phyloP scores from a whole-genome alignment of 2,888 invertebrate species.

The Exocentrus adspersus region DNA sequence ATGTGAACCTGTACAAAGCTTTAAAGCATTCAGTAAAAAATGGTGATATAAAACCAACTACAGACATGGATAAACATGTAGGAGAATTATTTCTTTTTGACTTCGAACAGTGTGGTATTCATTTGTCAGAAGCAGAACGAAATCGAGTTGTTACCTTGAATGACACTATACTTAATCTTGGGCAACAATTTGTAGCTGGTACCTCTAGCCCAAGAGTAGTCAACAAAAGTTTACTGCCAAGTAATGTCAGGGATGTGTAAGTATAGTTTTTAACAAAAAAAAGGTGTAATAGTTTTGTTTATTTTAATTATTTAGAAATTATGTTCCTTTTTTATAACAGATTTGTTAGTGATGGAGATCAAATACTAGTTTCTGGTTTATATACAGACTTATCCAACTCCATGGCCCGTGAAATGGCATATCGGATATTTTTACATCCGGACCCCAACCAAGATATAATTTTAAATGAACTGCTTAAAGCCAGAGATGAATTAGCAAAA shows the following conservation, averaged over 20 bases:
- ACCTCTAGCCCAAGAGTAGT: conserved; percentile 77
- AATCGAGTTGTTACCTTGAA: conserved; percentile 85
- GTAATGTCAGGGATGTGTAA: conserved; percentile 74
- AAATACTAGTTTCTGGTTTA: conserved; percentile 77
- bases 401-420: conserved; percentile 86
- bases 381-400: conserved; percentile 85
- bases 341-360: conserved; percentile 75
- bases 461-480: conserved; percentile 76
- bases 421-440: conserved; percentile 84
- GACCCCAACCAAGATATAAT: conserved; percentile 80
- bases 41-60: conserved; percentile 75
- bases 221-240: conserved; percentile 73
- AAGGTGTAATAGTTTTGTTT: no score
- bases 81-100: conserved; percentile 92
- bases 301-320: no score
- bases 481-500: conserved; percentile 82
- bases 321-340: conserved; percentile 16
- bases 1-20: conserved; percentile 82
- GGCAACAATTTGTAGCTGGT: conserved; percentile 85
- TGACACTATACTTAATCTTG: conserved; percentile 80
- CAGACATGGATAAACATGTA: conserved; percentile 85
- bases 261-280: not conserved
- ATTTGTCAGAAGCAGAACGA: conserved; percentile 80
- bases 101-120: conserved; percentile 98
- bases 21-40: conserved; percentile 75